Conservation (phyloP, 2,888 invertebrate genomes). For the Trichacis sp. region DNA sequence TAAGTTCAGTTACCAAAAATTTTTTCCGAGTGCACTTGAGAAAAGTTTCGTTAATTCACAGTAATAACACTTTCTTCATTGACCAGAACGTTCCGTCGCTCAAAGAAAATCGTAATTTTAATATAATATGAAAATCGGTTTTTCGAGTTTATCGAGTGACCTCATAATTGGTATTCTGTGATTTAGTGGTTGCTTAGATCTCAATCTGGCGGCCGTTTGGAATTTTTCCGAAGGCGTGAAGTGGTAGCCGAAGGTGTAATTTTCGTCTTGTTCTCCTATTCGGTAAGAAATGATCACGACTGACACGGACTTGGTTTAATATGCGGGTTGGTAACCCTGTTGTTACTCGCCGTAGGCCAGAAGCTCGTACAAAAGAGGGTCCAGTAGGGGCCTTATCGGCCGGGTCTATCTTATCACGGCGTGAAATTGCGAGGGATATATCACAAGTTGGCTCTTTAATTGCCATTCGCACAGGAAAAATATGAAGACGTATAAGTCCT, state of each 20-base stretch:
- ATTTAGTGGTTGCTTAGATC: conserved; percentile 39
- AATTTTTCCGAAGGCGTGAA: conserved; percentile 34
- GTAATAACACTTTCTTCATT: no score
- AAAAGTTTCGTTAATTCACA: no score
- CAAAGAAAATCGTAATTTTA: no score
- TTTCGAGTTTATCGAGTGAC: no score
- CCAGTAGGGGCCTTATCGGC: conserved; percentile 17
- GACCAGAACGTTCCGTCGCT: no score
- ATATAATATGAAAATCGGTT: no score
- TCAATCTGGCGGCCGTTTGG: conserved; percentile 34
- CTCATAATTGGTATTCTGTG: conserved; percentile 27
- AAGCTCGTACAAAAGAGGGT: conserved; percentile 5
- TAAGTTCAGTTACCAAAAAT: no score
- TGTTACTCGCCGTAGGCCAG: conserved; percentile 24
- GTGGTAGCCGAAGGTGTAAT: conserved; percentile 35
- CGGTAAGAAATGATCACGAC: conserved; percentile 34
- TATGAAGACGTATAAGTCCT: conserved; percentile 29
- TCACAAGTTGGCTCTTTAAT: conserved; percentile 19
- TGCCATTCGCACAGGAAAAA: conserved; percentile 19
- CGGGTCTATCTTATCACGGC: conserved; percentile 24
- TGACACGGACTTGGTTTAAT: conserved; percentile 30
- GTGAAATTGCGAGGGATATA: conserved; percentile 6
- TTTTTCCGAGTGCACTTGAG: no score
- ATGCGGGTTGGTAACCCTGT: conserved; percentile 35
- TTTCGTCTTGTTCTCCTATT: conserved; percentile 31